phyloP scores from a whole-genome alignment of 1,140 invertebrate genomes.

The Brachionus angularis region DNA sequence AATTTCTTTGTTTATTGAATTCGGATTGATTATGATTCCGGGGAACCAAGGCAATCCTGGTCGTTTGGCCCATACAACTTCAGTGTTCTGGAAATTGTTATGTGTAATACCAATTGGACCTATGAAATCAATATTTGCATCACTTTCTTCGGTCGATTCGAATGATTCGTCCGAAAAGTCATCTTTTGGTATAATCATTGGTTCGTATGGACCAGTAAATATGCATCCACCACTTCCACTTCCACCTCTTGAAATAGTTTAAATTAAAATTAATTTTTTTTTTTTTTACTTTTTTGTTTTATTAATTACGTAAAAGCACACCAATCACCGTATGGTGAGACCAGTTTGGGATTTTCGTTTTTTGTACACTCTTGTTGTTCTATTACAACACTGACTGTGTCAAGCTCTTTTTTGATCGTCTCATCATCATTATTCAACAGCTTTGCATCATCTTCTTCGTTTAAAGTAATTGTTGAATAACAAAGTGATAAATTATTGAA shows the following conservation, averaged over 20 bases:
- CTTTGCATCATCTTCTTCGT: too few relatives aligned
- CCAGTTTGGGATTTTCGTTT: too few relatives aligned
- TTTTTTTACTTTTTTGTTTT: background rate
- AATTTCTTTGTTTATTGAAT: conserved; percentile 34
- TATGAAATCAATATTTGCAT: conserved; percentile 26
- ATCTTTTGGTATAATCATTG: conserved; percentile 42
- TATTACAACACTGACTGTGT: too few relatives aligned
- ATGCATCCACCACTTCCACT: conserved; percentile 38
- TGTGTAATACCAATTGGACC: conserved; percentile 36
- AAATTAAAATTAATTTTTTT: background rate
- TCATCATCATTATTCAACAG: too few relatives aligned
- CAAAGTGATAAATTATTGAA: too few relatives aligned
- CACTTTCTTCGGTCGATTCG: conserved; percentile 37
- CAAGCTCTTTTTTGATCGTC: too few relatives aligned
- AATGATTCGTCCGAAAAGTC: conserved; percentile 43
- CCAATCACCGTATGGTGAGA: conserved; percentile 38
- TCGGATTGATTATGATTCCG: conserved; percentile 22
- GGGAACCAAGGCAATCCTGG: conserved; percentile 35
- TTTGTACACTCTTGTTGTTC: too few relatives aligned
- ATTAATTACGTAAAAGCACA: conserved; percentile 5
- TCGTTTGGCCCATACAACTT: conserved; percentile 41
- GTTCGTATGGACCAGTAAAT: conserved; percentile 32
- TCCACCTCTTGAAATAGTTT: background rate
- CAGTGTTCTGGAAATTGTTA: conserved; percentile 35
- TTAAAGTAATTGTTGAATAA: too few relatives aligned